Percentiles rank a stretch among this genome's conserved stretches.
Evolutionary conservation across 2,797 vertebrate genomes (phyloP).

Genomic region (Manis javanica): DNA sequence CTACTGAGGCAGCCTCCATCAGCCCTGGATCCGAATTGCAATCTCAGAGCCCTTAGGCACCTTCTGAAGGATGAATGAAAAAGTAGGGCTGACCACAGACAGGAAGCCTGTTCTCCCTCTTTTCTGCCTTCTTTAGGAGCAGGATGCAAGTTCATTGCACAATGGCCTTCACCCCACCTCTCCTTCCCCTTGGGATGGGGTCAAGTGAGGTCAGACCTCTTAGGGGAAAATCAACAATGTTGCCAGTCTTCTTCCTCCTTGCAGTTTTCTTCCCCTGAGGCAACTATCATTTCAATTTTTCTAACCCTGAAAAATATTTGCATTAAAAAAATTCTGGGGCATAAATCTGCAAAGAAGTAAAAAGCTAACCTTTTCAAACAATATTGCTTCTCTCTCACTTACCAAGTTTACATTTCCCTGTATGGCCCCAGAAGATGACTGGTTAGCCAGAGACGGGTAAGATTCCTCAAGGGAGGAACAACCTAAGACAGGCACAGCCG

Average conservation of each 20-base stretch:
- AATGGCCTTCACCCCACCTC: not conserved
- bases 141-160: not conserved
- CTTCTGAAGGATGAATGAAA: not conserved
- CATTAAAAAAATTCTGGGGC: not conserved
- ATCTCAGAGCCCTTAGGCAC: not conserved
- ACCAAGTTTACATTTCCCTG: no score
- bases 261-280: not conserved
- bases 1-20: not conserved
- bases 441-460: no score
- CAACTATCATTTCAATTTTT: not conserved
- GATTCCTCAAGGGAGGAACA: no score
- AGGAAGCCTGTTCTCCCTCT: not conserved
- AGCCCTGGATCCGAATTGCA: not conserved
- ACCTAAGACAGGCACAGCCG: no score
- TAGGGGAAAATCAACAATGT: not conserved
- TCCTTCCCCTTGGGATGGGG: not conserved
- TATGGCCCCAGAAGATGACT: no score
- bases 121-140: not conserved
- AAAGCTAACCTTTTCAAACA: no score
- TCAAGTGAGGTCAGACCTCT: not conserved
- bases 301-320: conserved; percentile 7
- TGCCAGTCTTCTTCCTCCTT: not conserved
- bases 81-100: not conserved
- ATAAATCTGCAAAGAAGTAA: no score
- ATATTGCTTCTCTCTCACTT: no score